Evolutionary conservation across 2,113 vertebrate genomes (phyloP), one percentile per base, ranked within the genome.

Genomic region (Melanocharis versteri): DNA sequence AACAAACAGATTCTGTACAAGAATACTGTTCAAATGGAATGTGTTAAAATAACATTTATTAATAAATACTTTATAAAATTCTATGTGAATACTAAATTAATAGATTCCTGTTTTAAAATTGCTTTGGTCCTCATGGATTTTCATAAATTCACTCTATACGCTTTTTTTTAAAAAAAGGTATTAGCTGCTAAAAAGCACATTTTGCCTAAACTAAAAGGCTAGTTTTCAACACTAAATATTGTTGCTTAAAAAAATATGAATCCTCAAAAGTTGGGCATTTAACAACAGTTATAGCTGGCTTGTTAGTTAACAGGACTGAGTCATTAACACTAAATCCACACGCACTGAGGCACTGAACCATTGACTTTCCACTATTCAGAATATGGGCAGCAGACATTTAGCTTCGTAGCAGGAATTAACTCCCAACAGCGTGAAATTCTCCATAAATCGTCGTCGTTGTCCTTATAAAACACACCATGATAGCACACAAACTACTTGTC

Each of bases 11-110:
- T 96, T 98, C 97, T 98, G 93, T 93, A 97, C 97, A 98, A 98
- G 97, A 98, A 98, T 98, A 98, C 97, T 98, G 98, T 97, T 98
- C 97, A 98, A 98, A 98, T 98, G 98, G 98, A 98, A 98, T 98
- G 98, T 98, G 98, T 97, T 97, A 98, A 98, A 98, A 98, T 98
- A 98, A 98, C 97, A 98, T 98, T 98, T 98, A 98, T 98, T 98
- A 98, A 98, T 98, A 98, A 98, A 98, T 98, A 98, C 96, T 97
- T 98, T 98, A 98, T 98, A 98, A 98, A 98, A 98, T 98, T 98
- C 97, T 98, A 97, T 97, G 94, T 94, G 97, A 97, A 97, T 94
- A 97, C 97, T 97, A 98, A 98, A 98, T 98, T 97, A 98, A 98
- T 98, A 98, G 98, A 98, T 98, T 98, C 98, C 98, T 98, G 97